Evolutionary conservation across 23 tunicate species (phyloP).

Genomic region (Clavelina lepadiformis): DNA sequence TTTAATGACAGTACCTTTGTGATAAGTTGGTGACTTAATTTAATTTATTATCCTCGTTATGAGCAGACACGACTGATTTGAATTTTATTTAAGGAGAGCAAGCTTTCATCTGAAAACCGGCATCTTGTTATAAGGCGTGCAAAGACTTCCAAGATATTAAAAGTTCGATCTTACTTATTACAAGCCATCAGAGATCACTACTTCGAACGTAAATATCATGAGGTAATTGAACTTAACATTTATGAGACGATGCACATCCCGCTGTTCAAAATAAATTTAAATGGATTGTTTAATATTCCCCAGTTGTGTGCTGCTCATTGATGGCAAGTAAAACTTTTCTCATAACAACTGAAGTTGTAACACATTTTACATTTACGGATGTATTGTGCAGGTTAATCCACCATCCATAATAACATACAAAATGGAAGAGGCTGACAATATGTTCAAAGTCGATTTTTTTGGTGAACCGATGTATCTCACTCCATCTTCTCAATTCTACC

Average conservation of each 20-base stretch:
- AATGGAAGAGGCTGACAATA: slow-evolving; percentile 92
- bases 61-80: too few relatives aligned
- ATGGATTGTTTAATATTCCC: too few relatives aligned
- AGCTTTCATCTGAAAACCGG: slow-evolving; percentile 76
- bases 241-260: too few relatives aligned
- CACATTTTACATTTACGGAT: too few relatives aligned
- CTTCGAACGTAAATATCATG: slow-evolving; percentile 74
- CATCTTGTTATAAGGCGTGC: slow-evolving; percentile 98
- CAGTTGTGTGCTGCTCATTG: neutral
- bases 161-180: slow-evolving; percentile 78
- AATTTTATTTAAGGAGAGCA: too few relatives aligned
- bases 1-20: too few relatives aligned
- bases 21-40: too few relatives aligned
- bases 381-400: slow-evolving; percentile 97
- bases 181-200: slow-evolving; percentile 94
- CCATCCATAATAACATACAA: slow-evolving; percentile 86
- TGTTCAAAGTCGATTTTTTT: slow-evolving; percentile 93
- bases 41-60: too few relatives aligned
- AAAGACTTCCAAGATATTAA: slow-evolving; percentile 75
- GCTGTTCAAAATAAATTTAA: too few relatives aligned
- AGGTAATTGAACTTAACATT: too few relatives aligned
- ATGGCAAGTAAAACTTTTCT: too few relatives aligned
- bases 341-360: too few relatives aligned
- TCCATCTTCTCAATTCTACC: slow-evolving; percentile 96
- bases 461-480: slow-evolving; percentile 97